phyloP scores from a whole-genome alignment of 2,888 invertebrate species.

The Cremastobaeus sp. region DNA sequence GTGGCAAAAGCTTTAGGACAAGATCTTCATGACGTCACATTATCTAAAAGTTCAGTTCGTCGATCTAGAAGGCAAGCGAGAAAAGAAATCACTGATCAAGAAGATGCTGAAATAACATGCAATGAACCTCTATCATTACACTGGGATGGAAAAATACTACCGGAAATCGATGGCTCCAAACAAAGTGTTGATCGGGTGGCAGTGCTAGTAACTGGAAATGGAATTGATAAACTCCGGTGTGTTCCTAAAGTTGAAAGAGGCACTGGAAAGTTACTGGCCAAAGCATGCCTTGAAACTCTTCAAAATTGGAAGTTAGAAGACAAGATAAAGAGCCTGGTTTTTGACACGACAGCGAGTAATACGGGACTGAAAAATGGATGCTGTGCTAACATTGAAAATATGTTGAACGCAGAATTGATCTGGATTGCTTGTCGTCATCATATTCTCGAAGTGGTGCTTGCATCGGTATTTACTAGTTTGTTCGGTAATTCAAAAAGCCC shows the following conservation, averaged over 20 bases:
- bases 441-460: slow-evolving; percentile 59
- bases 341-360: slow-evolving; percentile 65
- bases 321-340: slow-evolving; percentile 60
- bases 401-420: slow-evolving; percentile 48
- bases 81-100: no score
- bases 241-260: slow-evolving; percentile 43
- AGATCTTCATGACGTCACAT: neutral
- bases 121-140: slow-evolving; percentile 22
- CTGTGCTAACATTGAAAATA: slow-evolving; percentile 60
- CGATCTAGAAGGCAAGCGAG: neutral
- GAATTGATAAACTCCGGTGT: slow-evolving; percentile 44
- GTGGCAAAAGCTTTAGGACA: slow-evolving; percentile 3
- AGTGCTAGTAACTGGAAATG: slow-evolving; percentile 41
- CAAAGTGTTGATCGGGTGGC: slow-evolving; percentile 46
- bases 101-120: no score
- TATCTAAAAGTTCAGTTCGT: neutral
- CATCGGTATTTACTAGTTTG: neutral
- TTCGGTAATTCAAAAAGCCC: slow-evolving; percentile 1
- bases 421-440: slow-evolving; percentile 64
- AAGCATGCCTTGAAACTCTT: slow-evolving; percentile 24
- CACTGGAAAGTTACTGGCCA: slow-evolving; percentile 44
- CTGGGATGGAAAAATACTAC: slow-evolving; percentile 54
- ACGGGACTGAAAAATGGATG: slow-evolving; percentile 62
- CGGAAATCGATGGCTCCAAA: slow-evolving; percentile 23
- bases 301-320: slow-evolving; percentile 47